Base-by-base conservation (phyloP, 2,113 vertebrate species). In the Thomomys bottae region DNA sequence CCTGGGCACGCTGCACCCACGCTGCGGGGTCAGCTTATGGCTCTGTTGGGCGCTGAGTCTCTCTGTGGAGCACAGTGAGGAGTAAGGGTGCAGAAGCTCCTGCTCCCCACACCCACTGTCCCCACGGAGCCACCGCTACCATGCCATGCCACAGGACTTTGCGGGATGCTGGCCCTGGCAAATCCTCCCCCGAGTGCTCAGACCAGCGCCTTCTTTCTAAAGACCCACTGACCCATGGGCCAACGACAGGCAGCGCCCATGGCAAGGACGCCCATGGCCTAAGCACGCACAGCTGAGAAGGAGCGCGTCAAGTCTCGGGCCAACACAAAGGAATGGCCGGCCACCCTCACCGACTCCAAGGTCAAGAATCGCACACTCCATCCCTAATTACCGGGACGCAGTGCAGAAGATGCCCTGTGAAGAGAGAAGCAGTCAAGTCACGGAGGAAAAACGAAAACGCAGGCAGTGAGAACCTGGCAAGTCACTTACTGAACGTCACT, bases 271-370 rank as follows among this genome's bases (percentile, higher is more conserved):
- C 9, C 40, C 26, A 5, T 63, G 8, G 7, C 38, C 42, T 28
- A 32, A 54, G 57, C 28, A 1, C 45, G 4, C n/a, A 0, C 1
- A 5, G n/a, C 45, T 2, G 1, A n/a, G 15, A 38, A 21, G 15
- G 49, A 21, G 40, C 26, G 28, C 20, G 3, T 0, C 4, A 8
- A 40, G 18, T 32, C 40, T 32, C 3, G 0, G 0, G 71, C 2
- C 28, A 42, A 14, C 45, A 34, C 32, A 1, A 54, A 2, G 30
- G 8, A 28, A 11, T 0, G 36, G 5, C 0, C 6, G 14, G 10
- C 1, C 0, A 26, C 26, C 73, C 64, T 10, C 12, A n/a, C n/a
- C n/a, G 21, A 23, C 83, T 71, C 17, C 0, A 6, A 9, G 32
- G 17, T 18, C 40, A 32, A 20, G n/a, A 3, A 0, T 6, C 64